Evolutionary conservation across 2,113 vertebrate species (phyloP).

Genomic region (Gasterosteus nipponicus): DNA sequence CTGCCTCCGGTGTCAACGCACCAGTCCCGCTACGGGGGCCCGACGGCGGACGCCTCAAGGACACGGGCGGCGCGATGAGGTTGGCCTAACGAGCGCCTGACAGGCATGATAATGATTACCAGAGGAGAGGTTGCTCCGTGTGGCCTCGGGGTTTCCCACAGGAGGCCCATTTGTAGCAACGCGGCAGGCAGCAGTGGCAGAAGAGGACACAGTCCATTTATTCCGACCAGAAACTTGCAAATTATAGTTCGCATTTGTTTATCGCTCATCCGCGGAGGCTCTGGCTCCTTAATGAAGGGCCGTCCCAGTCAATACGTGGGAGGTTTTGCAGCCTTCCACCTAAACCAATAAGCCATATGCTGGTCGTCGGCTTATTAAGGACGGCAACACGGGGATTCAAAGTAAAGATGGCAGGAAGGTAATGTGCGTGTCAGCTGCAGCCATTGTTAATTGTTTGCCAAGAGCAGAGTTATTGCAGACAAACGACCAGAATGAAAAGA

Average conservation of each 20-base stretch:
- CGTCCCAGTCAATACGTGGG: constrained; percentile 20
- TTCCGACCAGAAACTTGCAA: constrained; percentile 32
- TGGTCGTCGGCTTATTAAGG: constrained; percentile 19
- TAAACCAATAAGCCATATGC: constrained; percentile 44
- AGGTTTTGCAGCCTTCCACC: constrained; percentile 24
- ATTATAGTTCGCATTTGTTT: constrained; percentile 55
- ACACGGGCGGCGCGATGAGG: constrained; percentile 51
- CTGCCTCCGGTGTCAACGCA: constrained; percentile 46
- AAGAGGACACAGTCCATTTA: constrained; percentile 49
- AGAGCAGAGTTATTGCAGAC: constrained; percentile 38
- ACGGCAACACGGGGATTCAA: constrained; percentile 16
- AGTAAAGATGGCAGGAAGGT: constrained; percentile 34
- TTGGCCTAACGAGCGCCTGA: constrained; percentile 60
- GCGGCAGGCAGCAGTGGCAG: background rate
- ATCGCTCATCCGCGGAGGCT: constrained; percentile 33
- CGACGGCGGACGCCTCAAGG: constrained; percentile 57
- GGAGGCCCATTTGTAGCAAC: constrained; percentile 52
- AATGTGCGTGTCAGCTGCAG: constrained; percentile 45
- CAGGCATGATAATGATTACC: constrained; percentile 66
- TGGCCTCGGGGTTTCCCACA: constrained; percentile 46
- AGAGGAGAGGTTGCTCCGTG: constrained; percentile 34
- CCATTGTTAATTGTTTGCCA: constrained; percentile 53
- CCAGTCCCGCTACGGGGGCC: constrained; percentile 47
- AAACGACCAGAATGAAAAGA: constrained; percentile 41
- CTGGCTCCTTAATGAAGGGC: constrained; percentile 11